Percentiles rank a stretch among this genome's conserved stretches.
phyloP scores from a whole-genome alignment of 2,113 vertebrate species.

The Enhydra lutris region DNA sequence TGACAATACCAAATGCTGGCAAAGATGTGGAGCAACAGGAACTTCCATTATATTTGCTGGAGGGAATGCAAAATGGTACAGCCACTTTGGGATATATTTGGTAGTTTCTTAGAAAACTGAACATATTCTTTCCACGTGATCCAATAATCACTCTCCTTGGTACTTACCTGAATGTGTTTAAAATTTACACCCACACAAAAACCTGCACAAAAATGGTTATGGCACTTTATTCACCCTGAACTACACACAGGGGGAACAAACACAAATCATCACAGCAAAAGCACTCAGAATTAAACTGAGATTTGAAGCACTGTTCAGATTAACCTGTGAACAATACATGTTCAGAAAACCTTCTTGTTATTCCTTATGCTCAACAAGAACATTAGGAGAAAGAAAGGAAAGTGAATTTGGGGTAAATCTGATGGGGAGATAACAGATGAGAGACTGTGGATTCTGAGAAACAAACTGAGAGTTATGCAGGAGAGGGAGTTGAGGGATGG shows the following conservation, averaged over 20 bases:
- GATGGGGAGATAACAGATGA: too few species aligned
- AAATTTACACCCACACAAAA: background rate
- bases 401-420: too few species aligned
- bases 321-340: background rate
- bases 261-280: background rate
- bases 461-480: too few species aligned
- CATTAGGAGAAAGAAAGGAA: too few species aligned
- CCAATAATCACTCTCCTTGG: background rate
- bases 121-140: background rate
- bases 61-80: background rate
- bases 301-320: background rate
- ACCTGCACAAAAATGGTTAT: background rate
- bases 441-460: too few species aligned
- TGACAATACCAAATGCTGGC: background rate
- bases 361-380: too few species aligned
- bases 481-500: too few species aligned
- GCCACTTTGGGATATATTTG: background rate
- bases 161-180: background rate
- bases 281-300: background rate
- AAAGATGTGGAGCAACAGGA: background rate
- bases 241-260: background rate
- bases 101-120: background rate
- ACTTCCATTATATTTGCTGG: background rate
- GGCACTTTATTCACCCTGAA: background rate
- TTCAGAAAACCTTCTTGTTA: background rate